Evolutionary conservation across 37 sponge, comb jelly and placozoan species (phyloP).

Genomic region (Bolinopsis microptera): DNA sequence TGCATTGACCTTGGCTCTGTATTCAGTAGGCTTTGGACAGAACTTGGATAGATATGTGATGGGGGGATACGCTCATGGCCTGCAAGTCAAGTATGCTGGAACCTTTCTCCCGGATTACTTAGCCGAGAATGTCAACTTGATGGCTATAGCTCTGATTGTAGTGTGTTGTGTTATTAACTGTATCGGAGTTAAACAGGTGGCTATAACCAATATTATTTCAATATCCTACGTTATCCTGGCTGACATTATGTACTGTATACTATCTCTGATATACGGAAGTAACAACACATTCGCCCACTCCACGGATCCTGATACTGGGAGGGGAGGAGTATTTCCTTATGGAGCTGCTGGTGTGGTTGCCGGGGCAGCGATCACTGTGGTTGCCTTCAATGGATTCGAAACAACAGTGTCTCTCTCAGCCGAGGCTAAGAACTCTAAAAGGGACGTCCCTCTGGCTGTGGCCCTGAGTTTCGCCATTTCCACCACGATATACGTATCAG

Average conservation of each 20-base stretch:
- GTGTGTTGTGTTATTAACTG: neutral
- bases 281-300: neutral
- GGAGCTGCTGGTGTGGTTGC: neutral
- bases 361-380: neutral
- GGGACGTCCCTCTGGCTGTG: slow-evolving; percentile 12
- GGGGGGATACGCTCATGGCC: neutral
- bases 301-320: neutral
- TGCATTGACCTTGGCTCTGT: neutral
- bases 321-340: neutral
- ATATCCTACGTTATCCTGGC: neutral
- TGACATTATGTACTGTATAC: neutral
- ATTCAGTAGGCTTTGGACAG: neutral
- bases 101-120: neutral
- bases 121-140: neutral
- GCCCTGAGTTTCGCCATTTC: neutral
- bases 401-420: neutral
- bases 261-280: neutral
- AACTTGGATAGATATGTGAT: neutral
- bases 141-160: neutral
- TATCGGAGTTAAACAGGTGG: slow-evolving; percentile 25
- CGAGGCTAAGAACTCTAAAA: neutral
- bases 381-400: neutral
- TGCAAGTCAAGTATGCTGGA: neutral
- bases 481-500: neutral
- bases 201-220: neutral